These are phyloP conservation scores for Dysmachus trigonus DNA, from an alignment of 2,888 invertebrate genomes.

Conservation along the genomic window DNA sequence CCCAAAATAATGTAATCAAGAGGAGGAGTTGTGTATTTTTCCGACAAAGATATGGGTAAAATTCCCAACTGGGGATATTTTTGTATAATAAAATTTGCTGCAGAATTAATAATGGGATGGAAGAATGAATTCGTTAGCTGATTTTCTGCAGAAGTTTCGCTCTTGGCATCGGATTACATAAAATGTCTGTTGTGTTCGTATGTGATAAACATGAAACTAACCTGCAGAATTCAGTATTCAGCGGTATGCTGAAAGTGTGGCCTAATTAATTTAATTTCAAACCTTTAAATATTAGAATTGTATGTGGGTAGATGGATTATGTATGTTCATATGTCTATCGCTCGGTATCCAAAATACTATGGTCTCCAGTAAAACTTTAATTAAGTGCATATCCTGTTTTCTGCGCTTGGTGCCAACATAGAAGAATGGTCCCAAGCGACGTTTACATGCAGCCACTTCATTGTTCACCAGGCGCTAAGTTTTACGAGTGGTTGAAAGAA, in stretches of 20 bases:
- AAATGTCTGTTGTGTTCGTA: background rate
- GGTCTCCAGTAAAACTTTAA: background rate
- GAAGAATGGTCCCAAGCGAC: background rate
- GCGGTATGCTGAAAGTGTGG: background rate
- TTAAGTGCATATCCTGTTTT: background rate
- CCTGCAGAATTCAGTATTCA: background rate
- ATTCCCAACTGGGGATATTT: background rate
- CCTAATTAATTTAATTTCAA: background rate
- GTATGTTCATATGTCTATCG: background rate
- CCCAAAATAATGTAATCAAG: background rate
- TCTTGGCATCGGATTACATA: background rate
- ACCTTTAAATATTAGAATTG: background rate
- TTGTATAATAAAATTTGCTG: background rate
- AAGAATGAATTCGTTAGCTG: background rate
- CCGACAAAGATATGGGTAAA: background rate
- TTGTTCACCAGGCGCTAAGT: background rate
- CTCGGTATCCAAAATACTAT: background rate
- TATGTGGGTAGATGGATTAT: background rate
- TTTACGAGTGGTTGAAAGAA: background rate
- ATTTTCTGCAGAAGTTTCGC: background rate
- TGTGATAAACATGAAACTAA: background rate
- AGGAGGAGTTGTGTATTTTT: background rate
- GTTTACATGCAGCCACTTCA: background rate
- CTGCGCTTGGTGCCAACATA: background rate
- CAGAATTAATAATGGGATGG: background rate